phyloP scores from a whole-genome alignment of 2,888 invertebrate species.

The Geotrupes spiniger region DNA sequence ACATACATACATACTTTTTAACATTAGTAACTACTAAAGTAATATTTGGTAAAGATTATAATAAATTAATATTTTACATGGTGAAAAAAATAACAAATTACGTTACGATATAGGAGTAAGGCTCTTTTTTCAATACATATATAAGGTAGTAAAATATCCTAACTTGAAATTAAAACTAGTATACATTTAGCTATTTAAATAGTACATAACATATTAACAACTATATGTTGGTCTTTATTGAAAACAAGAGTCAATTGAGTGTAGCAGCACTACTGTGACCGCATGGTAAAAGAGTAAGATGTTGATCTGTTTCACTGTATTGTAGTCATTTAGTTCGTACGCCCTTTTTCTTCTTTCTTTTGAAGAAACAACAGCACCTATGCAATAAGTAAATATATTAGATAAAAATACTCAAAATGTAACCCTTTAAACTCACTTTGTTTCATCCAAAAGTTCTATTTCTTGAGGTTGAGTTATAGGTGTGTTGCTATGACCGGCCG shows the following conservation, averaged over 20 bases:
- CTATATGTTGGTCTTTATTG: slow-evolving; percentile 45
- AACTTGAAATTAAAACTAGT: slow-evolving; percentile 48
- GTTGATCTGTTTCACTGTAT: slow-evolving; percentile 52
- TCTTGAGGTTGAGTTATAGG: slow-evolving; percentile 92
- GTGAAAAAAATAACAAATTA: slow-evolving; percentile 2
- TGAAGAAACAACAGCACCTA: slow-evolving; percentile 99
- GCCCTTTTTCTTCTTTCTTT: slow-evolving; percentile 96
- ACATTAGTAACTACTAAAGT: slow-evolving; percentile 26
- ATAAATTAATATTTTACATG: slow-evolving; percentile 26
- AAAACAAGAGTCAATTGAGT: slow-evolving; percentile 39
- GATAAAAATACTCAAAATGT: slow-evolving; percentile 1
- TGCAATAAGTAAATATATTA: slow-evolving; percentile 41
- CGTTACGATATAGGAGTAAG: slow-evolving; percentile 38
- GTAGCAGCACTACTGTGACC: slow-evolving; percentile 50
- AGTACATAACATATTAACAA: slow-evolving; percentile 45
- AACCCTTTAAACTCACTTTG: slow-evolving; percentile 74
- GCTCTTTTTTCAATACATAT: slow-evolving; percentile 44
- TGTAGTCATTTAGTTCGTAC: slow-evolving; percentile 52
- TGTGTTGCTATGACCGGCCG: slow-evolving; percentile 95
- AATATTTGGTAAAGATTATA: slow-evolving; percentile 43
- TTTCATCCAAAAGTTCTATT: slow-evolving; percentile 95
- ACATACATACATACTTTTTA: slow-evolving; percentile 4
- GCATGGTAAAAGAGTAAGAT: slow-evolving; percentile 49
- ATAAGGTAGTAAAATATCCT: slow-evolving; percentile 45
- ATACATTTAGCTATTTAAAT: slow-evolving; percentile 47